phyloP scores from a whole-genome alignment of 1,140 invertebrate species.

The Listronotus oregonensis region DNA sequence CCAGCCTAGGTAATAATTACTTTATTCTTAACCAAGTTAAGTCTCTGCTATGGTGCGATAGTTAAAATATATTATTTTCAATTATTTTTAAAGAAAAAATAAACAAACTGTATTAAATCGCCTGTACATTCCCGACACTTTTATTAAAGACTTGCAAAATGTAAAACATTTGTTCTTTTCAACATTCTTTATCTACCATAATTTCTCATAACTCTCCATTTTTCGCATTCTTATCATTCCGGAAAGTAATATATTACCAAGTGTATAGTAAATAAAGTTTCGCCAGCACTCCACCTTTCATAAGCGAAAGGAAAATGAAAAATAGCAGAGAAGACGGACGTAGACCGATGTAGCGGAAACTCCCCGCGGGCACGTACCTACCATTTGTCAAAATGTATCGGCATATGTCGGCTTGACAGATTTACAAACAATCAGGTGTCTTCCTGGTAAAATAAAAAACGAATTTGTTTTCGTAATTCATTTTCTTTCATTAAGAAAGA shows the following conservation, averaged over 20 bases:
- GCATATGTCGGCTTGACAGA: conserved; percentile 13
- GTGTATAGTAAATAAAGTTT: conserved; percentile 12
- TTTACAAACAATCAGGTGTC: conserved; percentile 7
- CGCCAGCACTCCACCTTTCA: not conserved
- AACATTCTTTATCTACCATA: conserved; percentile 15
- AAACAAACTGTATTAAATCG: too few species aligned
- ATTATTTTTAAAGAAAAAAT: too few species aligned
- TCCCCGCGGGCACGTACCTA: conserved; percentile 11
- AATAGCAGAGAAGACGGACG: not conserved
- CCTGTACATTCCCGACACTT: too few species aligned
- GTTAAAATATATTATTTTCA: too few species aligned
- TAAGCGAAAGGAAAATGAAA: not conserved
- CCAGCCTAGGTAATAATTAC: too few species aligned
- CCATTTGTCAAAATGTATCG: conserved; percentile 26
- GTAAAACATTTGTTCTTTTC: conserved; percentile 10
- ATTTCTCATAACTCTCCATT: conserved; percentile 3
- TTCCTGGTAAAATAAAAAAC: conserved; percentile 1
- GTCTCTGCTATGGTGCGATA: too few species aligned
- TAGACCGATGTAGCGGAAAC: not conserved
- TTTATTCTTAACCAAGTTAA: too few species aligned
- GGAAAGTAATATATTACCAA: conserved; percentile 4
- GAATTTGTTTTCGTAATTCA: conserved; percentile 5
- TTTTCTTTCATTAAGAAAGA: too few species aligned
- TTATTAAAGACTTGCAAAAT: not conserved
- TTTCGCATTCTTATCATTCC: conserved; percentile 18